Evolutionary conservation across 2,113 vertebrate species (phyloP).

Genomic region (Pelvicachromis taeniatus): DNA sequence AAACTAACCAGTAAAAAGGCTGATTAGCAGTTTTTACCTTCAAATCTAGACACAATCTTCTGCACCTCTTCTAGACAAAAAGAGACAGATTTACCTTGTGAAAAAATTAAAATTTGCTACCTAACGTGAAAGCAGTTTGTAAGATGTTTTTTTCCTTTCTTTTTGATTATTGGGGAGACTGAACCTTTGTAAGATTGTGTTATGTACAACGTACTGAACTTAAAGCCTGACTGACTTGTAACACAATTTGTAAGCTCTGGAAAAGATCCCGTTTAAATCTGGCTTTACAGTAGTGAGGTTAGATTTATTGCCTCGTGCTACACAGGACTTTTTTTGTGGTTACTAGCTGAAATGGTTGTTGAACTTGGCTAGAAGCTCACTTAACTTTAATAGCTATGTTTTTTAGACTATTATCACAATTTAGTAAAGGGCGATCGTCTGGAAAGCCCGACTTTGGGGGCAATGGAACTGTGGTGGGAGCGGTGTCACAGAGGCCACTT

Average conservation of each 20-base stretch:
- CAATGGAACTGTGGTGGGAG: neutral
- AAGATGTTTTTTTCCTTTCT: neutral
- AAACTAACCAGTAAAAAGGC: neutral
- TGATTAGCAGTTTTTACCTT: neutral
- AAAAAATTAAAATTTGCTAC: rapidly evolving
- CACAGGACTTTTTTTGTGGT: neutral
- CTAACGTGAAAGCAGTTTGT: neutral
- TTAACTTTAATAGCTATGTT: neutral
- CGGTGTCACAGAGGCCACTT: neutral
- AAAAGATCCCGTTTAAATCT: neutral
- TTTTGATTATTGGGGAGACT: neutral
- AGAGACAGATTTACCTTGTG: rapidly evolving
- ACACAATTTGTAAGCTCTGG: rapidly evolving
- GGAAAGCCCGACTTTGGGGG: neutral
- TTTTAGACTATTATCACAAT: neutral
- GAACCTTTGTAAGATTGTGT: neutral
- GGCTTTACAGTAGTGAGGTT: neutral
- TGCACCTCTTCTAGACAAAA: neutral
- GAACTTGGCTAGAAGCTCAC: neutral
- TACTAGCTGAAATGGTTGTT: neutral
- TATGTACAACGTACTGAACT: rapidly evolving
- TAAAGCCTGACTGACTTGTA: neutral
- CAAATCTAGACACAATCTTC: neutral
- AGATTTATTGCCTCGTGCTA: neutral
- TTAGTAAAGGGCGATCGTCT: neutral